Base-by-base conservation (phyloP, 2,113 vertebrate species). In the Hippopotamus amphibius region DNA sequence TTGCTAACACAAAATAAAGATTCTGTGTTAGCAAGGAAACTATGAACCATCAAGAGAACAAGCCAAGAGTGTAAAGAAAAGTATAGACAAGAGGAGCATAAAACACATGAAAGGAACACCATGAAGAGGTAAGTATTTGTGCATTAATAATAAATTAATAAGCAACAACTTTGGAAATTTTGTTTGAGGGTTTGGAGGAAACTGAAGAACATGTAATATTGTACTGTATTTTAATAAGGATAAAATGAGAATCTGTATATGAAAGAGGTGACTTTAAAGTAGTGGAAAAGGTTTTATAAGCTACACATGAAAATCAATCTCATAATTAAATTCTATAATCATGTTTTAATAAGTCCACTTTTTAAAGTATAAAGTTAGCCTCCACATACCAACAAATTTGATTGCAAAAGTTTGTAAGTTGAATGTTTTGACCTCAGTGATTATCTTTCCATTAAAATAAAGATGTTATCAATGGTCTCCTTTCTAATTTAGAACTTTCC, bases 1-100 rank as follows among this genome's bases (percentile, higher is more conserved):
- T 53, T 33, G 68, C 43, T 94, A 79, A 80, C 43, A 48, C 11
- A 77, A 76, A 90, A 65, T 86, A 50, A 95, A 82, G 37, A 82
- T 26, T 81, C 8, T 74, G 24, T 94, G 48, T 88, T 87, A 72
- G 37, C 76, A 76, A 76, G 61, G 37, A 61, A 46, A 48, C 28
- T 65, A 41, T 22, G 57, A 86, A 17, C 76, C 53, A 57, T 33
- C 81, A 81, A 74, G 50, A 86, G 65, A 72, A 80, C 7, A 71
- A 93, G n/a, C 6, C 33, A 50, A 43, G 14, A 79, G 8, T 12
- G 4, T 46, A 21, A 41, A 85, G 41, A 48, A 74, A 65, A 26
- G 53, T 71, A 63, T 2, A 96, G 79, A 91, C 14, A 22, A 57
- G 28, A 86, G 71, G 57, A 37, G 1, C 37, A 65, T 28, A 90